Conservation (phyloP, 2,797 vertebrate species). For the Chaenodraco wilsoni region DNA sequence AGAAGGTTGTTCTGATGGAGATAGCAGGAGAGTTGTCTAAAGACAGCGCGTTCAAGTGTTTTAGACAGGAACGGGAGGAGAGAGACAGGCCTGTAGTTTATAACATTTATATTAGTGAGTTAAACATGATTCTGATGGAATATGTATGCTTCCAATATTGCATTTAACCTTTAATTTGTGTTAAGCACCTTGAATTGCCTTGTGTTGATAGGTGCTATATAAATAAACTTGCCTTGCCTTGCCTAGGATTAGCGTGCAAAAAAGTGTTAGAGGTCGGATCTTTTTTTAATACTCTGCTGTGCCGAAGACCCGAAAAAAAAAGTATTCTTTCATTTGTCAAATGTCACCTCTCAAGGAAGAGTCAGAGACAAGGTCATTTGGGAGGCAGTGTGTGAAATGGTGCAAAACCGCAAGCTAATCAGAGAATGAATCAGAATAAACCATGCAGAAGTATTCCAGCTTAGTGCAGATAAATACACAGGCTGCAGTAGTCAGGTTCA, state of each 20-base stretch:
- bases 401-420: constrained; percentile 66
- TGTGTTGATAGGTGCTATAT: too few species aligned
- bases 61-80: too few species aligned
- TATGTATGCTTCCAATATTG: constrained; percentile 5
- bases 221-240: too few species aligned
- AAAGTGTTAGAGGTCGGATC: constrained; percentile 20
- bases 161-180: constrained; percentile 16
- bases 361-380: constrained; percentile 61
- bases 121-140: not conserved
- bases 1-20: too few species aligned
- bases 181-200: not conserved
- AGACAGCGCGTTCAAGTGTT: too few species aligned
- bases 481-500: constrained; percentile 40
- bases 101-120: not conserved
- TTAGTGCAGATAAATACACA: constrained; percentile 58
- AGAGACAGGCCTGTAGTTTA: too few species aligned
- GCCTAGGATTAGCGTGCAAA: constrained; percentile 16
- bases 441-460: constrained; percentile 54
- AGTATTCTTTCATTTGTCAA: constrained; percentile 57
- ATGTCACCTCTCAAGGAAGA: constrained; percentile 52
- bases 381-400: constrained; percentile 63
- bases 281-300: constrained; percentile 28
- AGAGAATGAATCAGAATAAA: constrained; percentile 65
- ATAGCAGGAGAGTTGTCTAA: too few species aligned
- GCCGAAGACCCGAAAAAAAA: constrained; percentile 15